A percentile compares a stretch with the other conserved stretches of the same genome.
Evolutionary conservation across 2,888 invertebrate species (phyloP).

Genomic region (Muschampia plurimacula): DNA sequence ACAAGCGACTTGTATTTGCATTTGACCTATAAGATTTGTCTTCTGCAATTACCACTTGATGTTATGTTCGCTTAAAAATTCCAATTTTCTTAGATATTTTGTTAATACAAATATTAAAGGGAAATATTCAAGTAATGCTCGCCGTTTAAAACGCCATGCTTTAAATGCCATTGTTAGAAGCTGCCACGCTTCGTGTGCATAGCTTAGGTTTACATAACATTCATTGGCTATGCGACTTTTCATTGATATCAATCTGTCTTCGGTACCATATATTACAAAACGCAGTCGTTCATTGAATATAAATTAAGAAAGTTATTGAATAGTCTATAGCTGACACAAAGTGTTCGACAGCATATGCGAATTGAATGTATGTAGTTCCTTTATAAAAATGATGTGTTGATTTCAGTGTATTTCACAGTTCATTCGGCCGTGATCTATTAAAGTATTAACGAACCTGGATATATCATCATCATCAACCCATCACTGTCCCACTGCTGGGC

Average conservation of each 20-base stretch:
- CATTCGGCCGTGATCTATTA: neutral
- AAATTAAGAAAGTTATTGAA: slow-evolving; percentile 62
- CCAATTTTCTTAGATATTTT: slow-evolving; percentile 19
- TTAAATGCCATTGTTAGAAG: slow-evolving; percentile 42
- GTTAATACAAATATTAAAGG: slow-evolving; percentile 31
- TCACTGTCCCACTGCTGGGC: too few relatives aligned
- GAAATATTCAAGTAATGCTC: slow-evolving; percentile 34
- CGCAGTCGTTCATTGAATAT: slow-evolving; percentile 64
- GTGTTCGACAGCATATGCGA: slow-evolving; percentile 41
- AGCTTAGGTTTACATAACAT: slow-evolving; percentile 47
- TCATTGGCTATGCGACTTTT: slow-evolving; percentile 57
- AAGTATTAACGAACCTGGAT: neutral
- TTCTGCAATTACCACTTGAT: slow-evolving; percentile 55
- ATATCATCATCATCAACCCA: too few relatives aligned
- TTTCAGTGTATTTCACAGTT: neutral
- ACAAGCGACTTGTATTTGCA: slow-evolving; percentile 78
- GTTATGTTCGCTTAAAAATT: slow-evolving; percentile 45
- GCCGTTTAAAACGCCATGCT: slow-evolving; percentile 32
- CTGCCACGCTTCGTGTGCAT: slow-evolving; percentile 45
- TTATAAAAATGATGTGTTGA: slow-evolving; percentile 12
- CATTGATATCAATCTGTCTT: slow-evolving; percentile 64
- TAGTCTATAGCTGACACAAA: slow-evolving; percentile 44
- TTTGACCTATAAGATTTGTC: slow-evolving; percentile 74
- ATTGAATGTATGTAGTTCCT: slow-evolving; percentile 38
- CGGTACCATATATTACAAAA: slow-evolving; percentile 60